Conservation (phyloP, 2,888 invertebrate genomes). For the Chrysodeixis includens region DNA sequence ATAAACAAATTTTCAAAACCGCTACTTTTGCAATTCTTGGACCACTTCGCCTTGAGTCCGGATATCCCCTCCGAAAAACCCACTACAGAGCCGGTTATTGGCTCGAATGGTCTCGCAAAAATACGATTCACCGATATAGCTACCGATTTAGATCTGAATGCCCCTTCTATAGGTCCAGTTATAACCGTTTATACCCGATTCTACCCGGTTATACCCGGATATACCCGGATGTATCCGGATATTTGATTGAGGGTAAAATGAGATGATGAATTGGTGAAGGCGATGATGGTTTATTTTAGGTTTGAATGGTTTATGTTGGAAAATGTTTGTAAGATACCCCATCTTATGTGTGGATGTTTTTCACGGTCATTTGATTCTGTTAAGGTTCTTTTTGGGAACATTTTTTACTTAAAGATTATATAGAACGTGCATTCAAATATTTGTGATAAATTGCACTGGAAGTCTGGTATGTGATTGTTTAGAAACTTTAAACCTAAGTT, state of each 20-base stretch:
- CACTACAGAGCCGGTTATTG: slow-evolving; percentile 75
- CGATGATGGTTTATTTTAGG: slow-evolving; percentile 26
- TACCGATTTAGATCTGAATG: slow-evolving; percentile 77
- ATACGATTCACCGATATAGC: slow-evolving; percentile 74
- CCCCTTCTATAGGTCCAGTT: slow-evolving; percentile 69
- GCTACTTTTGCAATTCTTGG: slow-evolving; percentile 32
- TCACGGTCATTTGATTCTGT: not conserved
- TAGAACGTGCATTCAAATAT: not conserved
- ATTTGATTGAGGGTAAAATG: slow-evolving; percentile 64
- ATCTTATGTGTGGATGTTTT: not conserved
- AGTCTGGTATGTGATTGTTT: no score
- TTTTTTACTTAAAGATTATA: not conserved
- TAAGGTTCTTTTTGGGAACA: not conserved
- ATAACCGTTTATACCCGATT: slow-evolving; percentile 32
- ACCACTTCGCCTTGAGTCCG: slow-evolving; percentile 53
- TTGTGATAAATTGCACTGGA: no score
- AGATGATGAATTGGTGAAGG: slow-evolving; percentile 51
- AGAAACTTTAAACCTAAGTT: no score
- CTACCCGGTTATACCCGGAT: slow-evolving; percentile 39
- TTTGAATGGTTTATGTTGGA: slow-evolving; percentile 1
- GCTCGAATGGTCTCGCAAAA: slow-evolving; percentile 74
- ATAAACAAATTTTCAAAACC: slow-evolving; percentile 2
- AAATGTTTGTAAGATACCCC: no score
- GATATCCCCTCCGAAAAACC: slow-evolving; percentile 71
- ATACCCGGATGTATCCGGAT: slow-evolving; percentile 55